Percentiles rank a stretch among this genome's conserved stretches.
Conservation (phyloP, 2,888 invertebrate species). For the Meiosimyza platycephala region DNA sequence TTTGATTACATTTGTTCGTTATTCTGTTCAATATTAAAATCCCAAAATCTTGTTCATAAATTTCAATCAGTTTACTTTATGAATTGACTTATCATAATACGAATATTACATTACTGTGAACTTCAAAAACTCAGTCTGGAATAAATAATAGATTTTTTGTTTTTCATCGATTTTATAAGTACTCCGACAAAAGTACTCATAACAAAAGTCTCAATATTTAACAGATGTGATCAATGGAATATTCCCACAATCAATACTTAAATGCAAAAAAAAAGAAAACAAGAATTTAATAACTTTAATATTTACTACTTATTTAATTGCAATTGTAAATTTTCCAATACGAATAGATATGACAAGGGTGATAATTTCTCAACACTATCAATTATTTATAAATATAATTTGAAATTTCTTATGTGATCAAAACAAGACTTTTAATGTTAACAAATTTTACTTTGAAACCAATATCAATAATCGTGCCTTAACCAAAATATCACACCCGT, state of each 20-base stretch:
- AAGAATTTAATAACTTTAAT: background rate
- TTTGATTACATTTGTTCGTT: too few species aligned
- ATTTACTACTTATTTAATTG: constrained; percentile 1
- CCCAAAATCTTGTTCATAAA: too few species aligned
- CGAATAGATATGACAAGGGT: constrained; percentile 1
- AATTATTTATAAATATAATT: constrained; percentile 1
- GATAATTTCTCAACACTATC: constrained; percentile 24
- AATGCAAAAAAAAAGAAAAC: background rate
- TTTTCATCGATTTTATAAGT: too few species aligned
- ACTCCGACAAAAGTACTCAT: too few species aligned
- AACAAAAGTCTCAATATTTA: background rate
- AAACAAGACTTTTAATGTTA: constrained; percentile 10
- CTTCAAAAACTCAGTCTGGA: too few species aligned
- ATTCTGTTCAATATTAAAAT: too few species aligned
- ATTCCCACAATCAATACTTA: constrained; percentile 34
- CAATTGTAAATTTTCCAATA: background rate
- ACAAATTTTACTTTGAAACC: background rate
- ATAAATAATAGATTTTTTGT: too few species aligned
- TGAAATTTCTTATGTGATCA: constrained; percentile 21
- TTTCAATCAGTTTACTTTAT: too few species aligned
- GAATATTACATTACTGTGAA: too few species aligned
- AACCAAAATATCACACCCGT: too few species aligned
- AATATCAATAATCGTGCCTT: too few species aligned
- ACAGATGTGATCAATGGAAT: constrained; percentile 33
- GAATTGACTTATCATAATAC: too few species aligned